These are phyloP conservation scores for Crypturellus undulatus DNA, from an alignment of 2,113 vertebrate species.

Conservation along the genomic window DNA sequence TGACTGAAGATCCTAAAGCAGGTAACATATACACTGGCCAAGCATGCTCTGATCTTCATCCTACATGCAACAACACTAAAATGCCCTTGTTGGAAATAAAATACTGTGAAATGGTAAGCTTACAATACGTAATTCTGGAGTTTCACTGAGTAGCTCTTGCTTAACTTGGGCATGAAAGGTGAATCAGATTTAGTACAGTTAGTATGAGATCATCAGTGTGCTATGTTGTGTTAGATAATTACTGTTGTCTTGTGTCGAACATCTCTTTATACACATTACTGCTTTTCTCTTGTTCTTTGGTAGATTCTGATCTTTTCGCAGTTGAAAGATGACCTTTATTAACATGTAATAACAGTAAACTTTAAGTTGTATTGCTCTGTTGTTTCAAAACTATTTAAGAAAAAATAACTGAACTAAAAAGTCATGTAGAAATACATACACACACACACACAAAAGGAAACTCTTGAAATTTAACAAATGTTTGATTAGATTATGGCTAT, in stretches of 20 bases:
- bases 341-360: neutral
- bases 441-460: neutral
- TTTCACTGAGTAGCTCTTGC: neutral
- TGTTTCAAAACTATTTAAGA: neutral
- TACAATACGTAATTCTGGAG: neutral
- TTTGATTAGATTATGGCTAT: neutral
- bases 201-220: slow-evolving; percentile 19
- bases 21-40: neutral
- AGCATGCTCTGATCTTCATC: accelerated
- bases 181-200: slow-evolving; percentile 33
- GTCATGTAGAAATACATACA: neutral
- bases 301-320: slow-evolving; percentile 28
- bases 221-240: slow-evolving; percentile 49
- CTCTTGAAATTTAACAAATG: neutral
- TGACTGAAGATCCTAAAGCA: neutral
- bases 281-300: slow-evolving; percentile 44
- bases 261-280: slow-evolving; percentile 57
- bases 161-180: neutral
- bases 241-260: slow-evolving; percentile 52
- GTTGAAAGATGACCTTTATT: slow-evolving; percentile 9
- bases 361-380: neutral
- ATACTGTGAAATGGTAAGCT: accelerated
- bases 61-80: neutral
- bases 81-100: neutral
- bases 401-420: neutral